A percentile compares a stretch with the other conserved stretches of the same genome.
Evolutionary conservation across 2,888 invertebrate genomes (phyloP).

Genomic region (Ariolimax columbianus): DNA sequence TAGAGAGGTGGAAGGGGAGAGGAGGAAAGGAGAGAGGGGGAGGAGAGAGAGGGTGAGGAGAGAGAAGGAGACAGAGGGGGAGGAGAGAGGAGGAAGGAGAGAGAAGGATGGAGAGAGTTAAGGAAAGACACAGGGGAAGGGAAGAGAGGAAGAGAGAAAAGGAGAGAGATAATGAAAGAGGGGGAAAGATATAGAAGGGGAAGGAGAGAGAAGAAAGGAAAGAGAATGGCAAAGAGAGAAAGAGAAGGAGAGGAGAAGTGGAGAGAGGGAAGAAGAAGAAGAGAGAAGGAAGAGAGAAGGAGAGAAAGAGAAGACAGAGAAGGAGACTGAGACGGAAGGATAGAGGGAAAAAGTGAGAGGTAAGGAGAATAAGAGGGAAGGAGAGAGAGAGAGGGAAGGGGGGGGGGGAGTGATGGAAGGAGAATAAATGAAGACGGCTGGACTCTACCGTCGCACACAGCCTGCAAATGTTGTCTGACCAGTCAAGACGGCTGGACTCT

Average conservation of each 20-base stretch:
- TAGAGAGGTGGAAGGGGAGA: neutral
- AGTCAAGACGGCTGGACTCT: too few relatives aligned
- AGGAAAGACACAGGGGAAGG: neutral
- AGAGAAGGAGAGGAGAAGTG: slow-evolving; percentile 9
- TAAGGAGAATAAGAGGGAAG: slow-evolving; percentile 10
- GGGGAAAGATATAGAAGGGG: neutral
- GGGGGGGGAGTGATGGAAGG: too few relatives aligned
- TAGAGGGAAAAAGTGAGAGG: slow-evolving; percentile 7
- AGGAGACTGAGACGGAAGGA: slow-evolving; percentile 1
- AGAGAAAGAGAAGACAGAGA: slow-evolving; percentile 2
- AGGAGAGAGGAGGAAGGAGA: neutral
- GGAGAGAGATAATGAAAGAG: neutral
- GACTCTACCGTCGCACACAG: too few relatives aligned
- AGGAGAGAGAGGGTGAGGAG: neutral
- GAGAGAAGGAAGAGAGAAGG: neutral
- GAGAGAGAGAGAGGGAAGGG: neutral
- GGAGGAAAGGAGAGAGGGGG: too few relatives aligned
- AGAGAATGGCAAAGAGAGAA: slow-evolving; percentile 4
- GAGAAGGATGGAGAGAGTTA: neutral
- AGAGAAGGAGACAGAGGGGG: neutral
- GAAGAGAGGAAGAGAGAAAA: neutral
- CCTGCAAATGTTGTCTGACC: too few relatives aligned
- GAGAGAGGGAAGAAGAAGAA: neutral
- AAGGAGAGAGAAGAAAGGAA: slow-evolving; percentile 5
- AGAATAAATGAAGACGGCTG: too few relatives aligned